Percentiles rank a stretch among this genome's conserved stretches.
Evolutionary conservation across 2,797 vertebrate species (phyloP).

Genomic region (Eutrigla gurnardus): DNA sequence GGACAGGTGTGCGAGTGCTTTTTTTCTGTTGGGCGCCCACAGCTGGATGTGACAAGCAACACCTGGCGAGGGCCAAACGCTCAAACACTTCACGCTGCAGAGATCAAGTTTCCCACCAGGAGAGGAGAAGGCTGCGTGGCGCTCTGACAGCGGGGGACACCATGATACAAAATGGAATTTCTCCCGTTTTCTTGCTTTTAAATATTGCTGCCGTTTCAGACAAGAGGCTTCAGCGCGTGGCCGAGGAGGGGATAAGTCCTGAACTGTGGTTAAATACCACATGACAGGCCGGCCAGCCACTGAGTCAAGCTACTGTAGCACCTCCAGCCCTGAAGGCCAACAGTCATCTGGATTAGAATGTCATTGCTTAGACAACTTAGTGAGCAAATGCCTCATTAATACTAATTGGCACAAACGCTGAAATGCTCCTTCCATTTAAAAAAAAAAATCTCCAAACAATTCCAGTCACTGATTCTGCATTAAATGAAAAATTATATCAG

Average conservation of each 20-base stretch:
- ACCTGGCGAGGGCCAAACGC: conserved; percentile 78
- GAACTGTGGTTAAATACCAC: conserved; percentile 66
- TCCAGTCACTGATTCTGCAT: not conserved
- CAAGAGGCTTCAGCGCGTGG: conserved; percentile 13
- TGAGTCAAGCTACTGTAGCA: conserved; percentile 65
- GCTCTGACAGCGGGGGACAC: conserved; percentile 5
- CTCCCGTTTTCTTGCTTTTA: conserved; percentile 16
- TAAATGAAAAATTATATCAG: not conserved
- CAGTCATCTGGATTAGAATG: conserved; percentile 70
- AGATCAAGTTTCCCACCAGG: conserved; percentile 72
- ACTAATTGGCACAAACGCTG: conserved; percentile 66
- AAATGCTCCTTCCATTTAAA: conserved; percentile 20
- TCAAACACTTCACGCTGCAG: conserved; percentile 67
- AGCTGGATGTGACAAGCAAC: conserved; percentile 82
- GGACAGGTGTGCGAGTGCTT: conserved; percentile 63
- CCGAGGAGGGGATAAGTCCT: conserved; percentile 45
- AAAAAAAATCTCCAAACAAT: not conserved
- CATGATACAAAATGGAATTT: conserved; percentile 20
- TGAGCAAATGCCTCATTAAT: conserved; percentile 69
- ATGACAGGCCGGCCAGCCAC: conserved; percentile 59
- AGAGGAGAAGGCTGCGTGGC: conserved; percentile 26
- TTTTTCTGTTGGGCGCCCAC: conserved; percentile 56
- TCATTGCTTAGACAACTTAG: conserved; percentile 67
- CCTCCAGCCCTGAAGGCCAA: conserved; percentile 72
- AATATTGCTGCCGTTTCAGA: conserved; percentile 31